Base-by-base conservation (phyloP, 2,888 invertebrate species). In the Arctia plantaginis region DNA sequence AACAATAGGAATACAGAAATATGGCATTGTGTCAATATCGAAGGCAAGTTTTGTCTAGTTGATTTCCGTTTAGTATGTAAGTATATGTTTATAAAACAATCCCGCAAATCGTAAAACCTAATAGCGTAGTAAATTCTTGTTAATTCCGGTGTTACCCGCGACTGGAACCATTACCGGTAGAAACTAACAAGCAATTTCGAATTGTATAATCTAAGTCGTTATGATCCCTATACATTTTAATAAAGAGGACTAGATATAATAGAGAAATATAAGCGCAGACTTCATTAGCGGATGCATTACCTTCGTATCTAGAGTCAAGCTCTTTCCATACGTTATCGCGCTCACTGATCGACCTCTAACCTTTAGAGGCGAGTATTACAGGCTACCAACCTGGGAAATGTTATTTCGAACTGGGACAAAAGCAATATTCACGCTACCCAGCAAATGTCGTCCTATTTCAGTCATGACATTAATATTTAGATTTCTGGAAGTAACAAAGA, bases 291-390 rank as follows among this genome's bases (percentile, higher is more conserved):
- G 23, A 65, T 44, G 73, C 69, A 80, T 73, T 71, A 78, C 39
- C 66, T 80, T 55, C 18, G 30, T 15, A 79, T 73, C 68, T 74
- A 74, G 39, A 71, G 77, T 74, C 76, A 80, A 82, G 81, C 82
- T 79, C 80, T 81, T 81, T 79, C 79, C 68, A 84, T 84, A 82
- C 81, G 84, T 85, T 90, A 91, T 90, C 91, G 84, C 73, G 74
- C 82, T 78, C 80, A 81, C 80, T 81, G 79, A 87, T 87, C 89
- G 91, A 92, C 92, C 93, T 88, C 77, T 93, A 91, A 88, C 93
- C 93, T 93, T 93, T 91, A 75, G 75, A 77, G 85, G 86, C 85
- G 83, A 83, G 83, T 83, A 88, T 86, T 89, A 86, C 85, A 86
- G 87, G 86, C 87, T 87, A 87, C 85, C 85, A 88, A 91, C 89